Evolutionary conservation across 2,888 invertebrate species (phyloP), one percentile per base, ranked within the genome.

Genomic region (Cheilosia urbana): DNA sequence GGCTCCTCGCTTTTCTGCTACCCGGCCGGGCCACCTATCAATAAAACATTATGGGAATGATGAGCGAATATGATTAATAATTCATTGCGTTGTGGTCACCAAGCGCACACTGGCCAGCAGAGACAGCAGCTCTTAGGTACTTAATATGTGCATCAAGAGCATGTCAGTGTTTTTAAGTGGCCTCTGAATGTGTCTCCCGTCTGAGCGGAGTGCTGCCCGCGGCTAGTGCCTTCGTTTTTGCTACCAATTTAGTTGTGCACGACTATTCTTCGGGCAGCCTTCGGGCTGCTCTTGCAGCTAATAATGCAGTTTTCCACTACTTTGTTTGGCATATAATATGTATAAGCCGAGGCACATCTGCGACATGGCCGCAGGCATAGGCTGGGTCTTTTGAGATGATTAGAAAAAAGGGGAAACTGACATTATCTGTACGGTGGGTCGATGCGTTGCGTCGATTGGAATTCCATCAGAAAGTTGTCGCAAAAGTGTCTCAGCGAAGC

Each of bases 41-140:
- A 88, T 88, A 88, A 88, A 88, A 88, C 88, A 88, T 88, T 88
- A 88, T 88, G 88, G 88, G 88, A 88, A 88, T 88, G 85, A 88
- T 87, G 87, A 80, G 85, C 77, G 85, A 85, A 85, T 85, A 85
- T 85, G 81, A 85, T 85, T 81, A 85, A 85, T 85, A 85, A 85
- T 85, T 85, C 85, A 85, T 85, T 76, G 75, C 66, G 81, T 76
- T 51, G 81, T 76, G 85, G 76, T 75, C 69, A 77, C 78, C 57
- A 15, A 1, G 37, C 21, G 37, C 21, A 19, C 63, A 49, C 4
- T 40, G 55, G 45, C n/a, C 47, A 42, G 60, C 30, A 47, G 71
- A 49, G 80, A 76, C 81, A 68, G 85, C 57, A 81, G 71, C 81
- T 55, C 85, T 81, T 76, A 69, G 76, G 85, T 85, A 85, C 85